phyloP scores from a whole-genome alignment of 2,888 invertebrate genomes.

The Allophyes oxyacanthae region DNA sequence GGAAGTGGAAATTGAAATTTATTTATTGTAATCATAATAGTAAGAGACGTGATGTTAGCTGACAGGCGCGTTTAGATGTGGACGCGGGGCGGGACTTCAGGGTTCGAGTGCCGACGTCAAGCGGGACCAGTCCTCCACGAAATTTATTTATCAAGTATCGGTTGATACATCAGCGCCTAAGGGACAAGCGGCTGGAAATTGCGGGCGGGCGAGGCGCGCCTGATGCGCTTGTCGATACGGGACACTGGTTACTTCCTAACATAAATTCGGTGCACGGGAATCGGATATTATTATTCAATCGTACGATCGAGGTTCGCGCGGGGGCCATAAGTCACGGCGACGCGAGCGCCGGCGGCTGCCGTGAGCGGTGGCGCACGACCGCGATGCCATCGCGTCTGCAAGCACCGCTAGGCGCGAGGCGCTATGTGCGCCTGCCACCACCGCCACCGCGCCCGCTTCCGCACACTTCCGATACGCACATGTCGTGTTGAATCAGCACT shows the following conservation, averaged over 20 bases:
- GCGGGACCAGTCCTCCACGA: constrained; percentile 63
- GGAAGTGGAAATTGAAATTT: constrained; percentile 72
- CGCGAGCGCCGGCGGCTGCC: constrained; percentile 87
- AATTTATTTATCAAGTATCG: constrained; percentile 82
- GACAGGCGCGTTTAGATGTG: constrained; percentile 60
- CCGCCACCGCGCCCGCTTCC: constrained; percentile 42
- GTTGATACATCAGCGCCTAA: constrained; percentile 73
- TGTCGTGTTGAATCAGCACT: constrained; percentile 5
- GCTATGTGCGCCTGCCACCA: constrained; percentile 56
- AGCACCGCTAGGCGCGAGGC: constrained; percentile 79
- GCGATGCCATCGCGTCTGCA: constrained; percentile 82
- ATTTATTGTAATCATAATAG: constrained; percentile 67
- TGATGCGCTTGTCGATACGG: constrained; percentile 82
- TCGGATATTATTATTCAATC: constrained; percentile 89
- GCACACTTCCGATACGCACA: constrained; percentile 55
- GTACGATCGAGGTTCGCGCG: constrained; percentile 87
- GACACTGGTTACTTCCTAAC: constrained; percentile 87
- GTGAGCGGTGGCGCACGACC: constrained; percentile 88
- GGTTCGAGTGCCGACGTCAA: constrained; percentile 71
- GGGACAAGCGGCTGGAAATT: constrained; percentile 77
- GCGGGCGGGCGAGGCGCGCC: constrained; percentile 75
- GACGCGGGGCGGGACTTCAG: constrained; percentile 59
- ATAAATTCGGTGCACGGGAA: constrained; percentile 88
- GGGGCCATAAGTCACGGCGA: constrained; percentile 88
- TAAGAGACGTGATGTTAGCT: constrained; percentile 71